Conservation (phyloP, 2,797 vertebrate genomes). For the Sandelia bainsii region DNA sequence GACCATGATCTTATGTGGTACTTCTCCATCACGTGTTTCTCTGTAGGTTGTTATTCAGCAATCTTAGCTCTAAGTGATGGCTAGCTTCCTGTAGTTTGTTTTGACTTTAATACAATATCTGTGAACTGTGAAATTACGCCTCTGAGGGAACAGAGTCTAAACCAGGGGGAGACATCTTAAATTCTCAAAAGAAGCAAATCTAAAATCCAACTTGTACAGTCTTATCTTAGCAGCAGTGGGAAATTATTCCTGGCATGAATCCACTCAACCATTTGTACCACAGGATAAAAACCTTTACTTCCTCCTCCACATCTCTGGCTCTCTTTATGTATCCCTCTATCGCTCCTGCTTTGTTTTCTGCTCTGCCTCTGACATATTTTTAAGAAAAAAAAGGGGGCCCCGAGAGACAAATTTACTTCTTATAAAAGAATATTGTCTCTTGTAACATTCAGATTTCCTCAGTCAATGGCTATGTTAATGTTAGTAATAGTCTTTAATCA, state of each 20-base stretch:
- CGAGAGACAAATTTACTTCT: neutral
- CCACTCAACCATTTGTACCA: conserved; percentile 31
- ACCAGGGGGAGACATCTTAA: conserved; percentile 28
- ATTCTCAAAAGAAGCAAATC: conserved; percentile 35
- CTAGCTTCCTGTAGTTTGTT: conserved; percentile 36
- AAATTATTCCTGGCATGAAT: conserved; percentile 52
- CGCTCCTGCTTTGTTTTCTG: neutral
- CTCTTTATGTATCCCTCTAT: neutral
- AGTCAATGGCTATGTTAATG: neutral
- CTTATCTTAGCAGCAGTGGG: conserved; percentile 41
- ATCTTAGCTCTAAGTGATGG: conserved; percentile 40
- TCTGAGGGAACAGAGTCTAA: conserved; percentile 36
- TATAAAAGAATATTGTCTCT: neutral
- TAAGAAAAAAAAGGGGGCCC: neutral
- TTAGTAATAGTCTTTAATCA: neutral
- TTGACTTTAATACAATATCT: conserved; percentile 45
- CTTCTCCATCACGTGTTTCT: conserved; percentile 14
- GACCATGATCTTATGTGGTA: conserved; percentile 11
- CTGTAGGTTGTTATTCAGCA: conserved; percentile 11
- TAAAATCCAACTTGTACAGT: conserved; percentile 40
- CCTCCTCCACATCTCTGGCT: conserved; percentile 14
- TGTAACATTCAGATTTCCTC: neutral
- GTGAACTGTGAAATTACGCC: conserved; percentile 57
- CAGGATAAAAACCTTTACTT: conserved; percentile 41
- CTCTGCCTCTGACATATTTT: conserved; percentile 6